Evolutionary conservation across 2,888 invertebrate species (phyloP).

Genomic region (Chrysolina oricalcia): DNA sequence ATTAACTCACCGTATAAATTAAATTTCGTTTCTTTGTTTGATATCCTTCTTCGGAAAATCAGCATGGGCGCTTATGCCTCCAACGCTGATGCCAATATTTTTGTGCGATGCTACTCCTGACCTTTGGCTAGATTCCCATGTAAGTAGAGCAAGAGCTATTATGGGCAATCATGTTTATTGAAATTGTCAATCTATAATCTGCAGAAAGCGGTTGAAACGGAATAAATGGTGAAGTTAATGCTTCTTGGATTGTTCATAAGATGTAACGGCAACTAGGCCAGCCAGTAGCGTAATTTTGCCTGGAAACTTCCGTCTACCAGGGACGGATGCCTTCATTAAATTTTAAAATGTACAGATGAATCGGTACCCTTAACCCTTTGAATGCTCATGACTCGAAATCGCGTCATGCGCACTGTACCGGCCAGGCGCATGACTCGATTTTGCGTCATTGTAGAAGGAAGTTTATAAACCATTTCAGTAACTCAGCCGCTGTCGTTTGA

Average conservation of each 20-base stretch:
- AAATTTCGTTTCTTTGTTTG: not conserved
- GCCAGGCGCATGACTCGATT: too few species aligned
- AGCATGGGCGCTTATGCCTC: not conserved
- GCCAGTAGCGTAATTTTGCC: too few species aligned
- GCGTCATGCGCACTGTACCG: too few species aligned
- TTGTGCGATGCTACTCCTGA: slow-evolving; percentile 22
- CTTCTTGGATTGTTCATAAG: not conserved
- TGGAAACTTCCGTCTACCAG: too few species aligned
- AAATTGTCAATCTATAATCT: slow-evolving; percentile 16
- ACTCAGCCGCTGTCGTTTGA: too few species aligned
- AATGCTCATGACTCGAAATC: too few species aligned
- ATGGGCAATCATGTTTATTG: slow-evolving; percentile 12
- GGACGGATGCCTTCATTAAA: too few species aligned
- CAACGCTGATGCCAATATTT: not conserved
- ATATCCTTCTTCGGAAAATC: not conserved
- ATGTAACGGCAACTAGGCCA: not conserved
- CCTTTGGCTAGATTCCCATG: slow-evolving; percentile 39
- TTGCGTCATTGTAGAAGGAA: too few species aligned
- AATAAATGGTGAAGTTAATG: not conserved
- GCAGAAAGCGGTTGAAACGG: not conserved
- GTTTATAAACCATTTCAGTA: too few species aligned
- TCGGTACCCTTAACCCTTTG: too few species aligned
- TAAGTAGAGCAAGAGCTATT: slow-evolving; percentile 33
- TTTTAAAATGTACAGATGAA: too few species aligned
- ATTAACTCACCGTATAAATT: too few species aligned